Evolutionary conservation across 2,888 invertebrate genomes (phyloP).

Genomic region (Sesia bembeciformis): DNA sequence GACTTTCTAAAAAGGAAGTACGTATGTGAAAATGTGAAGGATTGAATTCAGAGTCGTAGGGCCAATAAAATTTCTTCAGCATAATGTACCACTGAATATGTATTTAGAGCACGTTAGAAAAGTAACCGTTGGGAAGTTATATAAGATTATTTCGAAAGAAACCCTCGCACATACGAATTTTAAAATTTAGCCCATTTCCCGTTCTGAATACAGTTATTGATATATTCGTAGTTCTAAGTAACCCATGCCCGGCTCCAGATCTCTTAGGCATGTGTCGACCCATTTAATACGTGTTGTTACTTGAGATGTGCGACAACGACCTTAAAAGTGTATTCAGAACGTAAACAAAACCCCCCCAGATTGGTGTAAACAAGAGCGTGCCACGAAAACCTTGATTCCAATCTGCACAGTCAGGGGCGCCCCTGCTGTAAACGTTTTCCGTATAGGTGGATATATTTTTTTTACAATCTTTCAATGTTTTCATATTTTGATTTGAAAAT

Average conservation of each 20-base stretch:
- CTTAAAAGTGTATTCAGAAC: conserved; percentile 40
- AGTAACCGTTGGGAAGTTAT: background rate
- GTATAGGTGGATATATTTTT: too few species aligned
- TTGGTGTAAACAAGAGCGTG: conserved; percentile 32
- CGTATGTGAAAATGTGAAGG: too few species aligned
- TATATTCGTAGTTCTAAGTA: conserved; percentile 9
- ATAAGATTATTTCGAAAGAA: conserved; percentile 2
- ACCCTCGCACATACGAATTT: conserved; percentile 11
- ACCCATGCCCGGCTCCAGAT: conserved; percentile 2
- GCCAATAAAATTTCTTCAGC: too few species aligned
- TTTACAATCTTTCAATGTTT: too few species aligned
- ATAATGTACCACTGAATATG: background rate
- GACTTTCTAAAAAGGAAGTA: too few species aligned
- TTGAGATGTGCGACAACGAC: conserved; percentile 29
- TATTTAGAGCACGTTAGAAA: background rate
- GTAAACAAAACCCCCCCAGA: conserved; percentile 23
- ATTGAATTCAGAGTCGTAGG: too few species aligned
- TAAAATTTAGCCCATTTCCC: conserved; percentile 13
- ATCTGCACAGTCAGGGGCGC: conserved; percentile 27
- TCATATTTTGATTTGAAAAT: too few species aligned
- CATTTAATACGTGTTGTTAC: conserved; percentile 18
- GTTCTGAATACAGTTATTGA: conserved; percentile 7
- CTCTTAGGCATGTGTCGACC: conserved; percentile 22
- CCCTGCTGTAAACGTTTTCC: background rate
- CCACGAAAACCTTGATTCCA: conserved; percentile 42